Conservation (phyloP, 2,888 invertebrate species). For the Charanyca ferruginea region DNA sequence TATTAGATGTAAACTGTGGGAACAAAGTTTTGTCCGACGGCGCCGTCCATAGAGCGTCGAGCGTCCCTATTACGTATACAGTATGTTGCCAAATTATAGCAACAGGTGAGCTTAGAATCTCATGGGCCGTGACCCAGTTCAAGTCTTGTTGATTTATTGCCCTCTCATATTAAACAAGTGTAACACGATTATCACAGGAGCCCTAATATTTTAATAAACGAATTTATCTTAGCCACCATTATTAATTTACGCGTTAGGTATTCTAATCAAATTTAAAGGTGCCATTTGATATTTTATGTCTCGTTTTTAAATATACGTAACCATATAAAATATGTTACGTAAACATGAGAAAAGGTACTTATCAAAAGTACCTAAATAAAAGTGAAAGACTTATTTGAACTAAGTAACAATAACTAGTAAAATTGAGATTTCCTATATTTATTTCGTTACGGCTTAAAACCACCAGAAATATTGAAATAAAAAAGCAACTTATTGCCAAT, state of each 20-base stretch:
- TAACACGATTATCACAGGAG: constrained; percentile 64
- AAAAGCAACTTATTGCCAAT: neutral
- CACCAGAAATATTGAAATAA: too few relatives aligned
- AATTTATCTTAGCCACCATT: constrained; percentile 38
- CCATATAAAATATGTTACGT: too few relatives aligned
- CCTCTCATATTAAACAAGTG: constrained; percentile 64
- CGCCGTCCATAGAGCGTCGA: constrained; percentile 13
- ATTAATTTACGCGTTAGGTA: constrained; percentile 34
- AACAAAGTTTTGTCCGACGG: constrained; percentile 18
- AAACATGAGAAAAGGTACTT: too few relatives aligned
- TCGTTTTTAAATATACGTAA: neutral
- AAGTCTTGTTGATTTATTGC: constrained; percentile 70
- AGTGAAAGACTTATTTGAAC: too few relatives aligned
- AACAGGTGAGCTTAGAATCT: constrained; percentile 61
- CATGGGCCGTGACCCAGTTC: constrained; percentile 72
- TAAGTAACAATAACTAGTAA: too few relatives aligned
- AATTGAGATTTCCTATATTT: neutral
- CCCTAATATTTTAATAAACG: constrained; percentile 56
- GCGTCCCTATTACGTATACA: constrained; percentile 45
- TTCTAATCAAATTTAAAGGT: constrained; percentile 19
- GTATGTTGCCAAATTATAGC: constrained; percentile 48
- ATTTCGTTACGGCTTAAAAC: too few relatives aligned
- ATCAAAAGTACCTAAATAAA: too few relatives aligned
- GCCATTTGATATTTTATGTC: constrained; percentile 29
- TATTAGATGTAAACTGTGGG: constrained; percentile 7